Evolutionary conservation across 92 coral and sea anemone genomes (phyloP).

Genomic region (Pocillopora grandis): DNA sequence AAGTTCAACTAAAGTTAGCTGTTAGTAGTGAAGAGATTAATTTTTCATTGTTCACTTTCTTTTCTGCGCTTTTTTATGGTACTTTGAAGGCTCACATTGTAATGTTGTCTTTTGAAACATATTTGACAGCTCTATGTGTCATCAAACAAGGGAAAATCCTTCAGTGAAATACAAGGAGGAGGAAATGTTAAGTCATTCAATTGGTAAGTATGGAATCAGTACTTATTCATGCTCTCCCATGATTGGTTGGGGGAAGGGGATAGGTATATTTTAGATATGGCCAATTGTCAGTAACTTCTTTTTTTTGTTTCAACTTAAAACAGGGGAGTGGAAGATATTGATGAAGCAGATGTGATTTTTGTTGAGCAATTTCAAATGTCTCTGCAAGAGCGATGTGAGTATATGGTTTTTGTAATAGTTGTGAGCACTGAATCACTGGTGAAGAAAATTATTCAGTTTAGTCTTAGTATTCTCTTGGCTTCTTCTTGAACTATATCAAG

Average conservation of each 20-base stretch:
- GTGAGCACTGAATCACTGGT: neutral
- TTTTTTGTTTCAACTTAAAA: constrained; percentile 3
- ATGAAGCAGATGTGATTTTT: constrained; percentile 16
- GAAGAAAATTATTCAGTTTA: neutral
- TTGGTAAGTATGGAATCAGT: constrained; percentile 47
- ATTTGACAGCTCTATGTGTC: constrained; percentile 54
- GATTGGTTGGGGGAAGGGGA: neutral
- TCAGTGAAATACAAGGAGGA: neutral
- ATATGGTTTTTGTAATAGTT: no score
- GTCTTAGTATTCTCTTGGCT: no score
- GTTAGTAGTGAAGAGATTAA: no score
- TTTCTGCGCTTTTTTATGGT: neutral
- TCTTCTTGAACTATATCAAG: no score
- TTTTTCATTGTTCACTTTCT: neutral
- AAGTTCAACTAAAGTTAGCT: no score
- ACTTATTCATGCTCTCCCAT: no score
- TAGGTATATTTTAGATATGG: no score
- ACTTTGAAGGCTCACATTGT: neutral
- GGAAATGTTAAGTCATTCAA: constrained; percentile 51
- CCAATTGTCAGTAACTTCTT: neutral
- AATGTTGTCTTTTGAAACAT: neutral
- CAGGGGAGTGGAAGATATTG: constrained; percentile 57
- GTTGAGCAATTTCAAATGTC: constrained; percentile 1
- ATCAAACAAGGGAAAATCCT: constrained; percentile 26
- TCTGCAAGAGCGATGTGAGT: constrained; percentile 11